Evolutionary conservation across 2,113 vertebrate genomes (phyloP).

Genomic region (Vidua chalybeata): DNA sequence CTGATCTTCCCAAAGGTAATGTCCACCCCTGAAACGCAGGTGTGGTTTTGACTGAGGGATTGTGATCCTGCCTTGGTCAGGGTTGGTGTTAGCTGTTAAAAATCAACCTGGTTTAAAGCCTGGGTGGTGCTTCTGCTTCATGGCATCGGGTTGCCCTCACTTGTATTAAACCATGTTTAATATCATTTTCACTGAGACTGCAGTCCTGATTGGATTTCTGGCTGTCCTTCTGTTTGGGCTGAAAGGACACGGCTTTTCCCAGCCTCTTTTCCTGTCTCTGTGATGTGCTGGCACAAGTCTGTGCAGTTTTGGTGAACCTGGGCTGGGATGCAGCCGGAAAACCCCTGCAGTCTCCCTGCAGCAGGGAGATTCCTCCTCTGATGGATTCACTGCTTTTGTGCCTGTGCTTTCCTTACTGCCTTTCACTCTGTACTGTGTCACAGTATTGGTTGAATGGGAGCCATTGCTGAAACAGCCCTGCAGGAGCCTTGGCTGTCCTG

Average conservation of each 20-base stretch:
- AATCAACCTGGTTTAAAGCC: neutral
- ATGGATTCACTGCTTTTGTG: neutral
- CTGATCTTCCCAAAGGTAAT: conserved; percentile 76
- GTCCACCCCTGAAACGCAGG: neutral
- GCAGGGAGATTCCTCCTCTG: neutral
- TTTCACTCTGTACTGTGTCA: neutral
- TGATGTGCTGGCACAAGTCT: neutral
- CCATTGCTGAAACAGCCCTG: neutral
- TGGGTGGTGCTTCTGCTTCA: neutral
- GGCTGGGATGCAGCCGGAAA: neutral
- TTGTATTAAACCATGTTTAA: neutral
- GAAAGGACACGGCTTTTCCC: neutral
- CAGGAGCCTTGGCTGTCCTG: neutral
- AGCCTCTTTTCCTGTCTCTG: neutral
- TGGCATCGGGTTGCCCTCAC: neutral
- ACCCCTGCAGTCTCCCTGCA: neutral
- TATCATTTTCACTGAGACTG: neutral
- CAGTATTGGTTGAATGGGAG: neutral
- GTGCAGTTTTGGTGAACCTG: neutral
- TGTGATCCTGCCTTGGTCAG: neutral
- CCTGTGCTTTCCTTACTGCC: neutral
- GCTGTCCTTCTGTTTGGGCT: neutral
- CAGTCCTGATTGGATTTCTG: neutral
- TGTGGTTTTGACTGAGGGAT: neutral
- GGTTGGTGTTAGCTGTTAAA: neutral